A percentile compares a stretch with the other conserved stretches of the same genome.
Conservation (phyloP, 2,888 invertebrate genomes). For the Thera obeliscata region DNA sequence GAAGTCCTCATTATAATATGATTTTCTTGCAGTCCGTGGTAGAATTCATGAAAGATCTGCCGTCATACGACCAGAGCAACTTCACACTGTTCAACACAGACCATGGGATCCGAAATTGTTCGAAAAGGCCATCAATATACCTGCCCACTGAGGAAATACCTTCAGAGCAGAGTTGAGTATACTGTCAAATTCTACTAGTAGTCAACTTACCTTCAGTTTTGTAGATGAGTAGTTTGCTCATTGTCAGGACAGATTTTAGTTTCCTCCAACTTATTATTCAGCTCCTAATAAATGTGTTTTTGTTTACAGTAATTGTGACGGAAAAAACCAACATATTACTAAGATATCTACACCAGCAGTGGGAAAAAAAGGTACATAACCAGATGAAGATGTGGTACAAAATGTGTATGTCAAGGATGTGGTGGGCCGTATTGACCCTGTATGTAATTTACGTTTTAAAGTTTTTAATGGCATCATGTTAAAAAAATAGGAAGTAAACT, state of each 20-base stretch:
- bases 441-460: too few relatives aligned
- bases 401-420: not conserved
- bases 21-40: slow-evolving; percentile 89
- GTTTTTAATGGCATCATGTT: too few relatives aligned
- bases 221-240: too few relatives aligned
- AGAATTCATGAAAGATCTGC: slow-evolving; percentile 95
- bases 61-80: slow-evolving; percentile 95
- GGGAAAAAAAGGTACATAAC: slow-evolving; percentile 94
- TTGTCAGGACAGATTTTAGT: not conserved
- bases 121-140: slow-evolving; percentile 95
- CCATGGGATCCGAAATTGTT: slow-evolving; percentile 90
- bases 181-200: slow-evolving; percentile 19
- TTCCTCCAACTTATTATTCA: not conserved
- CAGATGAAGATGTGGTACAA: not conserved
- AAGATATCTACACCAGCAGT: slow-evolving; percentile 97
- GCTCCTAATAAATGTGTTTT: slow-evolving; percentile 29
- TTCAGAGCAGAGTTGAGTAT: slow-evolving; percentile 94
- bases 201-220: too few relatives aligned
- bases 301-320: slow-evolving; percentile 94
- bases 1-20: slow-evolving; percentile 40
- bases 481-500: too few relatives aligned
- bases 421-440: too few relatives aligned
- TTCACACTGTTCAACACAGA: slow-evolving; percentile 96
- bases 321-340: slow-evolving; percentile 97
- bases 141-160: slow-evolving; percentile 96